phyloP scores from a whole-genome alignment of 2,797 vertebrate genomes.

The Momotus momota region DNA sequence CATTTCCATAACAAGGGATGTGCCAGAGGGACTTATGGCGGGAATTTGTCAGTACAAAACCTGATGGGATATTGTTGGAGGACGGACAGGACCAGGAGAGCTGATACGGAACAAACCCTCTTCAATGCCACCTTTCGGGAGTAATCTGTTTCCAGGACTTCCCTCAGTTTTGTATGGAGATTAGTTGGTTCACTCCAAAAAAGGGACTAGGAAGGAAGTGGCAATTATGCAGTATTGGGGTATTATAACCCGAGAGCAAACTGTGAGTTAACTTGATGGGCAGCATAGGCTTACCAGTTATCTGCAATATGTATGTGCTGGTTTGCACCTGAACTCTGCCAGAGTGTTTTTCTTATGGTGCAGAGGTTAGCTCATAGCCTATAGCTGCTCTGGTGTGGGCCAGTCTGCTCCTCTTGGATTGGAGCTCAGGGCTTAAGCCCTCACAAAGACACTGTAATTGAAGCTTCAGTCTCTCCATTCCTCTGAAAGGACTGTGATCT shows the following conservation, averaged over 20 bases:
- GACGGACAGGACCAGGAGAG: neutral
- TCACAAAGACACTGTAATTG: neutral
- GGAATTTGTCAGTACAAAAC: neutral
- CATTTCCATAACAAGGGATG: neutral
- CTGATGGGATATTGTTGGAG: neutral
- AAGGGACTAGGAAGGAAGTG: neutral
- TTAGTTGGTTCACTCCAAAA: neutral
- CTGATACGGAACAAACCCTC: neutral
- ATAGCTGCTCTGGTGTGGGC: neutral
- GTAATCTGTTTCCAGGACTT: neutral
- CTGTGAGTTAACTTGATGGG: neutral
- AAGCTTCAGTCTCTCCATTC: neutral
- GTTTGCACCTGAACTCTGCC: neutral
- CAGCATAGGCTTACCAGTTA: accelerated
- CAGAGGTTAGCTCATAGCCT: neutral
- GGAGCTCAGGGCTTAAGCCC: neutral
- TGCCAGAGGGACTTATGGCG: neutral
- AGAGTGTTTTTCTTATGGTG: neutral
- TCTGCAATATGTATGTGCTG: accelerated
- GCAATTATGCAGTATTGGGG: neutral
- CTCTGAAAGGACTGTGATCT: neutral
- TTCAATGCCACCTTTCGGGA: neutral
- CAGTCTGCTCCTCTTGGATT: neutral
- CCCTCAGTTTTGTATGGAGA: neutral
- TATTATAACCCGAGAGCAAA: neutral